A percentile compares a stretch with the other conserved stretches of the same genome.
phyloP scores from a whole-genome alignment of 35 echinoderm and acorn worm genomes.

The Patiria miniata region DNA sequence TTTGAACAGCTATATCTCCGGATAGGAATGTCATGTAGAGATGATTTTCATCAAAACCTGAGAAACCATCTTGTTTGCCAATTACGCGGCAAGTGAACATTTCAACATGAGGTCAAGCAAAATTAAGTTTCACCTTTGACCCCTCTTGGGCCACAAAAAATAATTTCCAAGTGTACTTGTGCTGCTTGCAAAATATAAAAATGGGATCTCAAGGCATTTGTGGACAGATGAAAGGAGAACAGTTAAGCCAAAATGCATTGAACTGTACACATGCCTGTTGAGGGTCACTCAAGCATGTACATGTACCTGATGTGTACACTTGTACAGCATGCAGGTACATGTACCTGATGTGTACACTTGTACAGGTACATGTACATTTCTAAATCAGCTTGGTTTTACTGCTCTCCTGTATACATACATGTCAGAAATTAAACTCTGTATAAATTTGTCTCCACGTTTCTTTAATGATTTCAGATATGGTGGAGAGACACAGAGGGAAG shows the following conservation, averaged over 20 bases:
- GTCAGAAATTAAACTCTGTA: not conserved
- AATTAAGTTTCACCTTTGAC: not conserved
- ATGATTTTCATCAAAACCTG: not conserved
- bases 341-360: not conserved
- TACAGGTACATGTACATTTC: not conserved
- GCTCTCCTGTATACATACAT: not conserved
- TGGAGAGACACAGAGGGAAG: too few species aligned
- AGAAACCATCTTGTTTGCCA: not conserved
- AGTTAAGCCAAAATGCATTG: too few species aligned
- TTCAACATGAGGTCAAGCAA: not conserved
- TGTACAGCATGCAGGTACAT: too few species aligned
- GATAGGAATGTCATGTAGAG: not conserved
- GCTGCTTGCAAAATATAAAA: too few species aligned
- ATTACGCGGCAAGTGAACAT: not conserved
- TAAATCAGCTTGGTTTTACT: not conserved
- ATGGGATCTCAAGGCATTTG: too few species aligned
- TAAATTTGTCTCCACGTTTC: too few species aligned
- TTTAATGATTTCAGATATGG: too few species aligned
- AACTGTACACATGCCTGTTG: too few species aligned
- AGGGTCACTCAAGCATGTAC: too few species aligned
- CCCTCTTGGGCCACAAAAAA: not conserved
- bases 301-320: not conserved
- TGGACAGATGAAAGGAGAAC: too few species aligned
- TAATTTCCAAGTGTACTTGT: not conserved
- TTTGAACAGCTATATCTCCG: not conserved